These are phyloP conservation scores for Rissa tridactyla DNA, from an alignment of 2,113 vertebrate genomes.

Conservation along the genomic window DNA sequence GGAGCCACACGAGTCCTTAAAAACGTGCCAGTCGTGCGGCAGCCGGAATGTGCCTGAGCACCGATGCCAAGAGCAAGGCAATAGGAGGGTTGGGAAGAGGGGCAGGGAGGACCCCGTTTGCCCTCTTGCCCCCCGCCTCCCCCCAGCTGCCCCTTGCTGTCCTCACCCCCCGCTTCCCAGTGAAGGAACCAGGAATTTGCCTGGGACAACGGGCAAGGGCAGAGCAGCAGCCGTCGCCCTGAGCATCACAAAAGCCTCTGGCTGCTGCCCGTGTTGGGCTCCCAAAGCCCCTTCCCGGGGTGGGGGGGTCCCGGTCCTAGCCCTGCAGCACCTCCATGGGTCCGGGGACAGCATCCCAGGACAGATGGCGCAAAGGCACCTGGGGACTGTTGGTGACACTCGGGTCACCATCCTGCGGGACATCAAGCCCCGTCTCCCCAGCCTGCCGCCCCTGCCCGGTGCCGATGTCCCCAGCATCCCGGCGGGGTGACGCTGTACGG, in stretches of 20 bases:
- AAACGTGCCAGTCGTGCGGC: neutral
- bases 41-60: neutral
- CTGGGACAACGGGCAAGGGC: neutral
- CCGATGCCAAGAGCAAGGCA: neutral
- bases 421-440: neutral
- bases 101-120: fast-evolving
- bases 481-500: fast-evolving
- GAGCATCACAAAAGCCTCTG: neutral
- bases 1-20: neutral
- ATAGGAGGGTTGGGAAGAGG: neutral
- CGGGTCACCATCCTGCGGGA: neutral
- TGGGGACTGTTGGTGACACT: neutral
- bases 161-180: neutral
- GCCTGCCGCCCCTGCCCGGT: neutral
- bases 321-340: neutral
- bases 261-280: fast-evolving
- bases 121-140: too few relatives aligned
- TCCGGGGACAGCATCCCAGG: neutral
- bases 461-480: neutral
- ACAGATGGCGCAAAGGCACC: neutral
- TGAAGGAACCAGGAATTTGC: neutral
- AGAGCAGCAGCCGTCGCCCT: fast-evolving
- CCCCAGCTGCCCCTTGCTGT: neutral
- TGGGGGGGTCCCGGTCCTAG: neutral
- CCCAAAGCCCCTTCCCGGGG: neutral